Base-by-base conservation (phyloP, 2,113 vertebrate species). In the Carassius gibelio region DNA sequence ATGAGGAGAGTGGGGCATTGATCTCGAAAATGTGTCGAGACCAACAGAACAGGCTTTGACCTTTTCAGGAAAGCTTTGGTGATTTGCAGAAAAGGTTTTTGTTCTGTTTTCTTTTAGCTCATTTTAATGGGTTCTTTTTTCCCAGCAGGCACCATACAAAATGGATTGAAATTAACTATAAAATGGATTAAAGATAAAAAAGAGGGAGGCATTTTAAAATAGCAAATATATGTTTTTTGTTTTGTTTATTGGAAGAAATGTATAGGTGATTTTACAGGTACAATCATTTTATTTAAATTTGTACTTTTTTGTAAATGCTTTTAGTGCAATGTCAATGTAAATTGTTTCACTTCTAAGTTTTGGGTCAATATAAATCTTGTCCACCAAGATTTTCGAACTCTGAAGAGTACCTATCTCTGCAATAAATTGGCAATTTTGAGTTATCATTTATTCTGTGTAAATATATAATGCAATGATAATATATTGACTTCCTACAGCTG, bases 1-100 rank as follows among this genome's bases (percentile, higher is more conserved):
- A 80, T 38, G 30, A 30, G 13, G 4, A 45, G 23, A 48, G 59
- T 26, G 34, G 78, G 48, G 78, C 78, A 81, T 81, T 81, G 78
- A 66, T 81, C 59, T 81, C 8, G 23, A 17, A 42, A 48, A 45
- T 64, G n/a, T 81, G 78, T 81, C 2, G 78, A 48, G 78, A 66
- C 78, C 59, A 81, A 48, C 78, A 81, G 78, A 66, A 48, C 38
- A 81, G 78, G 78, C 45, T 82, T 69, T 82, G 80, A 82, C 80
- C 64, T 82, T 82, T 82, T 69, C 61, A 82, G 80, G 62, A 69
- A 82, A 82, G 64, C 64, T 69, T 82, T 69, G 64, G 80, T 82
- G 26, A 55, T 69, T 82, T 55, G 42, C 26, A 82, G 5, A 82
- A 69, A 55, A 82, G 26, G 64, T n/a, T 82, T 68, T 81, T 68